Conservation (phyloP, 1,140 invertebrate genomes). For the Colletes latitarsis region DNA sequence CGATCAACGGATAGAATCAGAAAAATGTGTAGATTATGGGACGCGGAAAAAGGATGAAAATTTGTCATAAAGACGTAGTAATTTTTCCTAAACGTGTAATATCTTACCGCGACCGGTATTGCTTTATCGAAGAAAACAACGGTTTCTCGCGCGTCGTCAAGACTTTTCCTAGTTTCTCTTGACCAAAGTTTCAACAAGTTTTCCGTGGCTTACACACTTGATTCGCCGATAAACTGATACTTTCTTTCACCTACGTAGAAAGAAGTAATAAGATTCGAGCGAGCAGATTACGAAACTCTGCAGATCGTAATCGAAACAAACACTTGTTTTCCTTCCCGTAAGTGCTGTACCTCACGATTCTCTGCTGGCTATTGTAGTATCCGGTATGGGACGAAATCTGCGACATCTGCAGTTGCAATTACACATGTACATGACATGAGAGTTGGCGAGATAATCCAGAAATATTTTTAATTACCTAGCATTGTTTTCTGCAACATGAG, state of each 20-base stretch:
- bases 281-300: conserved; percentile 67
- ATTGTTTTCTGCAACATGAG: conserved; percentile 77
- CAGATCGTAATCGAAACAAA: conserved; percentile 70
- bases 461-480: conserved; percentile 71
- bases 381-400: conserved; percentile 79
- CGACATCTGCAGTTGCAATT: conserved; percentile 71
- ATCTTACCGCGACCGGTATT: background rate
- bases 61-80: background rate
- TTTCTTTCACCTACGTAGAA: conserved; percentile 65
- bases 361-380: conserved; percentile 75
- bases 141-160: conserved; percentile 5
- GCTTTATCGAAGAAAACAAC: conserved; percentile 1
- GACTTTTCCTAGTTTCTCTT: background rate
- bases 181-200: conserved; percentile 23
- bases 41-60: conserved; percentile 1
- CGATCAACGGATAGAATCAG: background rate
- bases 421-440: background rate
- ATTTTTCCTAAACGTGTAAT: conserved; percentile 3
- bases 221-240: conserved; percentile 63
- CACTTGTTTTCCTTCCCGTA: conserved; percentile 65
- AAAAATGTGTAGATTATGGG: conserved; percentile 9
- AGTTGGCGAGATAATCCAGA: background rate
- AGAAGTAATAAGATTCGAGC: conserved; percentile 64
- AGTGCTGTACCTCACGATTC: conserved; percentile 77
- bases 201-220: conserved; percentile 23